Evolutionary conservation across 2,113 vertebrate species (phyloP).

Genomic region (Ptilonorhynchus violaceus): DNA sequence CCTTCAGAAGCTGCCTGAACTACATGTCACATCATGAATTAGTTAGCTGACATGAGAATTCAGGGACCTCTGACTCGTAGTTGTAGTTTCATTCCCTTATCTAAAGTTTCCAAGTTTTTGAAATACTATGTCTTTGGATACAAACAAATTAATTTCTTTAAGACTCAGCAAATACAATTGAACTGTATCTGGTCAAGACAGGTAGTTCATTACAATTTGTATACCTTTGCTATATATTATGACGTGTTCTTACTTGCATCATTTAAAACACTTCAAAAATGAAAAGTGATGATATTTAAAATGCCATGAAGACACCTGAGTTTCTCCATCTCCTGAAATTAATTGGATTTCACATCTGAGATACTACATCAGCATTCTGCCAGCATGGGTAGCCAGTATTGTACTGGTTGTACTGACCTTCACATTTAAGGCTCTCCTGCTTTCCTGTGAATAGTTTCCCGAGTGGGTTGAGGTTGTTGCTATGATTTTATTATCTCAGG

Average conservation of each 20-base stretch:
- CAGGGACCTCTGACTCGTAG: not conserved
- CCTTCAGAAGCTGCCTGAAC: not conserved
- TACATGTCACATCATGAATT: not conserved
- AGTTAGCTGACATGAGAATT: not conserved
- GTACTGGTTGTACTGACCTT: not conserved
- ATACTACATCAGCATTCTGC: not conserved
- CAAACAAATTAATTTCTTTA: not conserved
- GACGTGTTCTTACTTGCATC: not conserved
- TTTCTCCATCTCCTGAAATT: not conserved
- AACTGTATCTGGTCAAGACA: not conserved
- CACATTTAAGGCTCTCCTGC: not conserved
- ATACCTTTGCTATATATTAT: not conserved
- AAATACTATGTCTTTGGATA: not conserved
- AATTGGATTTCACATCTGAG: not conserved
- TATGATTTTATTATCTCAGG: not conserved
- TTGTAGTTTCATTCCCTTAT: not conserved
- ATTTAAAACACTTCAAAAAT: not conserved
- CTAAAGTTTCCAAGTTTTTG: not conserved
- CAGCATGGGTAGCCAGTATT: not conserved
- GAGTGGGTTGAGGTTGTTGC: not conserved
- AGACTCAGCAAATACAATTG: not conserved
- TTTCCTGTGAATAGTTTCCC: not conserved
- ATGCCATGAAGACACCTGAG: not conserved
- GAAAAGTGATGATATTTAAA: not conserved
- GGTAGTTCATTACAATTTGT: not conserved